Conservation (phyloP, 2,797 vertebrate species). For the Pogoniulus pusillus region DNA sequence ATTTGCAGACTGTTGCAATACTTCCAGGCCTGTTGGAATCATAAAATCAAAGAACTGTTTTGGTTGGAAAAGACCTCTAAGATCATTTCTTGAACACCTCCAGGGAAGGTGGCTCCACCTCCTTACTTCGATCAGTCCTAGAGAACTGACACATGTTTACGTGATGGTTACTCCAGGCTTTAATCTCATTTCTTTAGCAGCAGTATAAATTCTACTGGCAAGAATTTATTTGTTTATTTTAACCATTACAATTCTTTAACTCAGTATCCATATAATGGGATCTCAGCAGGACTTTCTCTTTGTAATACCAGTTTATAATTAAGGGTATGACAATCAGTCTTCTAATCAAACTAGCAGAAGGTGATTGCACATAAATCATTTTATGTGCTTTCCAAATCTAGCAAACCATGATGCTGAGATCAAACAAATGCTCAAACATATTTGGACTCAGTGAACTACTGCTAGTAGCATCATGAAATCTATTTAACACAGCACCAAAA, state of each 20-base stretch:
- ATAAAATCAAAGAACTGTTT: too few relatives aligned
- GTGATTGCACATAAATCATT: background rate
- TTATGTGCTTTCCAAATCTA: background rate
- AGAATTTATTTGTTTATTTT: constrained; percentile 44
- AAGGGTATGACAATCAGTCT: background rate
- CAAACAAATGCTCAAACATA: background rate
- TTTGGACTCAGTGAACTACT: background rate
- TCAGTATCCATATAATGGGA: constrained; percentile 38
- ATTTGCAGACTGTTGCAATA: background rate
- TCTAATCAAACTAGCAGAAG: constrained; percentile 23
- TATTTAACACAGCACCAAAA: background rate
- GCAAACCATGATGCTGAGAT: background rate
- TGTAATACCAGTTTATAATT: constrained; percentile 31
- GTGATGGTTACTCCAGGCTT: background rate
- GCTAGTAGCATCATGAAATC: background rate
- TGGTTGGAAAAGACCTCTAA: too few relatives aligned
- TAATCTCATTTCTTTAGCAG: constrained; percentile 41
- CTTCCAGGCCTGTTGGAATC: background rate
- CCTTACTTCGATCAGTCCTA: background rate
- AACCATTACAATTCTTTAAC: constrained; percentile 20
- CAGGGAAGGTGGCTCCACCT: background rate
- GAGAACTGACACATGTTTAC: constrained; percentile 18
- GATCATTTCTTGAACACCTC: too few relatives aligned
- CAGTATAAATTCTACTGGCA: constrained; percentile 21
- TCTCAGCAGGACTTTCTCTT: constrained; percentile 6